Evolutionary conservation across 2,888 invertebrate species (phyloP), one percentile per base, ranked within the genome.

Genomic region (Drosophila affinis): DNA sequence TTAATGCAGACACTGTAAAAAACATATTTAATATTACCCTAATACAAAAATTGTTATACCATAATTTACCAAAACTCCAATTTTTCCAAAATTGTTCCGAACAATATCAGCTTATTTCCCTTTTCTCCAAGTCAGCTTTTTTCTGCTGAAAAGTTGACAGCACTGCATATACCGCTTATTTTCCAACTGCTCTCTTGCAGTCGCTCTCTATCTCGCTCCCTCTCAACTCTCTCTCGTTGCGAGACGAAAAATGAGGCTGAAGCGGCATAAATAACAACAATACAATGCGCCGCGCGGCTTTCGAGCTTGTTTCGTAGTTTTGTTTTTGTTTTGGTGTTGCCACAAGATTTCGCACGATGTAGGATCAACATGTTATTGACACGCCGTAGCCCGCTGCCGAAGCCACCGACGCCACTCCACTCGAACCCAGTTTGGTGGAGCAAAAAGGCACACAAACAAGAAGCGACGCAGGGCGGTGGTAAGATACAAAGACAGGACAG

Each of bases 301-400:
- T 76, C 62, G 56, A 53, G 69, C 52, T 47, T 77, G 77, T 44
- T 57, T 65, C 55, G 55, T 44, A 49, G 53, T 67, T 69, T 70
- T 75, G 72, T 68, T 77, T 60, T 75, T 81, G 70, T 80, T 79
- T 75, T 78, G 75, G 78, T 79, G 81, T 71, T 81, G 81, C 85
- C 83, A 79, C 81, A 82, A 85, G 75, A 81, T 79, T 79, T 85
- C 76, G 79, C 80, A 84, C 85, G 78, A 65, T 67, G 55, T 84
- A 82, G 82, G 84, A 82, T 86, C 85, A 86, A 86, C 85, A 86
- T 85, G 85, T 85, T 76, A 75, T 72, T 86, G 84, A 86, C 83
- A 75, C 68, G 71, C 72, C 67, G 71, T 74, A 72, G 51, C 53
- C 49, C 49, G 17, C 17, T 34, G 58, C 62, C 49, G 24, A 24